Conservation (phyloP, 2,113 vertebrate species). For the Columba janthina region DNA sequence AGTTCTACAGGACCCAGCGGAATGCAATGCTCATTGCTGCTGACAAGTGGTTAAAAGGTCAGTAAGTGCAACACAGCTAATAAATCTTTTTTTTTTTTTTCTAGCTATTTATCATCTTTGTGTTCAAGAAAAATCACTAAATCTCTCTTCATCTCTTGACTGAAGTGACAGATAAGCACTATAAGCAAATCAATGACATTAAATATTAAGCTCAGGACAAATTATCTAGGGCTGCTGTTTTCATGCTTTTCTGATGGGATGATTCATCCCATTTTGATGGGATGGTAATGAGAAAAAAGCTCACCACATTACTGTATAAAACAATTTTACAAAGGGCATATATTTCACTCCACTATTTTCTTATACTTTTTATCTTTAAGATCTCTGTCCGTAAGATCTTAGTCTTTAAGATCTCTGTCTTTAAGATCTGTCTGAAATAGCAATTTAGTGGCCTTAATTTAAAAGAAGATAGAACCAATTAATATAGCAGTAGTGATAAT, state of each 20-base stretch:
- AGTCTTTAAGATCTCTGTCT: not conserved
- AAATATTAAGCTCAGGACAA: not conserved
- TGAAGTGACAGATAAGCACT: constrained; percentile 1
- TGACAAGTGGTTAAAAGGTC: constrained; percentile 92
- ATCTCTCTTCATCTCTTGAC: not conserved
- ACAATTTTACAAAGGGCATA: not conserved
- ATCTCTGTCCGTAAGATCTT: not conserved
- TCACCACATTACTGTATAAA: not conserved
- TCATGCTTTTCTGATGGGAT: not conserved
- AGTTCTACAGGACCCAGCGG: constrained; percentile 88
- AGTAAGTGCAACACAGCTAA: constrained; percentile 34
- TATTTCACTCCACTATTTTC: not conserved
- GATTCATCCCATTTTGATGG: too few relatives aligned
- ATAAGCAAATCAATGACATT: constrained; percentile 1
- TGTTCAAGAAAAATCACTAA: constrained; percentile 7
- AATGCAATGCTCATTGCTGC: constrained; percentile 88
- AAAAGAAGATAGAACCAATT: not conserved
- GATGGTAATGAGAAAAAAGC: not conserved
- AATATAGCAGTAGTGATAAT: not conserved
- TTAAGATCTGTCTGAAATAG: not conserved
- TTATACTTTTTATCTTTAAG: not conserved
- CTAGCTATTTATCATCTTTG: not conserved
- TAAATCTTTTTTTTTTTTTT: not conserved
- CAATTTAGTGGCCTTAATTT: not conserved
- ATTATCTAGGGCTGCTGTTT: not conserved